These are phyloP conservation scores for Prochilodus magdalenae DNA, from an alignment of 2,113 vertebrate genomes.

Conservation along the genomic window DNA sequence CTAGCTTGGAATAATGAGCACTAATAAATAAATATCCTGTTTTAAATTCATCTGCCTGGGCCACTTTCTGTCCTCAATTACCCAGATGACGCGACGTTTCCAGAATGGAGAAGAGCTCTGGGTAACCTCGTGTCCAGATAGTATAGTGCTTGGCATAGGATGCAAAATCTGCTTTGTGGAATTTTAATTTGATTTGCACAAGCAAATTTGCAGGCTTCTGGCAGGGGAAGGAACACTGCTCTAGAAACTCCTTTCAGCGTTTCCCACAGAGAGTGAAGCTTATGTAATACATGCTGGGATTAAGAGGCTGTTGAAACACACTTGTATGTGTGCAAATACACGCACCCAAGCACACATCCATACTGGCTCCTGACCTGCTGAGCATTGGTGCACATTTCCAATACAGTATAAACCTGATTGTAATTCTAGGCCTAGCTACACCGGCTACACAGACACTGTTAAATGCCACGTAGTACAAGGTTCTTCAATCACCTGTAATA, in stretches of 20 bases:
- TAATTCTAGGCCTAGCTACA: neutral
- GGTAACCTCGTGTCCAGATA: neutral
- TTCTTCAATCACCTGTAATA: neutral
- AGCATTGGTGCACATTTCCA: neutral
- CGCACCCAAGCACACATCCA: neutral
- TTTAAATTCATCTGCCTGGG: no score
- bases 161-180: conserved; percentile 52
- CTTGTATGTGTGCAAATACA: neutral
- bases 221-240: neutral
- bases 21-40: no score
- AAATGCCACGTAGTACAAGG: no score
- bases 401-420: neutral
- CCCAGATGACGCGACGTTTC: neutral
- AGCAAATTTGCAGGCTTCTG: conserved; percentile 34
- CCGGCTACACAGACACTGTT: no score
- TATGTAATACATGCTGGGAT: neutral
- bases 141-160: conserved; percentile 21
- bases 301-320: neutral
- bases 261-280: conserved; percentile 1
- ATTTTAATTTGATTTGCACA: conserved; percentile 61
- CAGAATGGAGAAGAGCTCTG: neutral
- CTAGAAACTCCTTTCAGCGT: neutral
- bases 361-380: neutral
- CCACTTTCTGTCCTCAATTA: neutral
- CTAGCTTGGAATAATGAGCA: neutral